Base-by-base conservation (phyloP, 2,113 vertebrate genomes). In the Leptodactylus fuscus region DNA sequence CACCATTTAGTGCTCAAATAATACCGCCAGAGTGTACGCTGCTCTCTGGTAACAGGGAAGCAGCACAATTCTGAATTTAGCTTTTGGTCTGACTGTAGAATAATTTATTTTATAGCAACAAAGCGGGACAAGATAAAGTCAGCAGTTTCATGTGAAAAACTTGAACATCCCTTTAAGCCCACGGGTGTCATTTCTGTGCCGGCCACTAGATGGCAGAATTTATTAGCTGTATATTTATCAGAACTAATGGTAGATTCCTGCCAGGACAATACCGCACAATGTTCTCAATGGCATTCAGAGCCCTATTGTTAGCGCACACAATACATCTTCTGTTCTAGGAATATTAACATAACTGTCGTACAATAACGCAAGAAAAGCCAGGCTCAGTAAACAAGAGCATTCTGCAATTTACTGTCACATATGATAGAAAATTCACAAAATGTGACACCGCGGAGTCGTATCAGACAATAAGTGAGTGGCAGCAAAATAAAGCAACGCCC, bases 301-400 rank as follows among this genome's bases (percentile, higher is more conserved):
- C 32, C 18, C 34, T 69, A 36, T 69, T 69, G 65, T 38, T 11
- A 38, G 6, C 3, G 2, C 65, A 22, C 27, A 38, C 65, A 69
- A 69, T 69, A 38, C 32, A 2, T 6, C 65, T 69, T 38, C 16
- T 69, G 65, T 69, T 20, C 65, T 22, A 38, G 65, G 32, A 69
- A 69, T 69, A 69, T 36, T 69, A 69, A 69, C 65, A 69, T 22
- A 69, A 69, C 65, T 24, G 65, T 38, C 20, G 7, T 69, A 69
- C 65, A 69, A 69, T 38, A 69, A 69, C 16, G 22, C 22, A 69
- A 69, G 65, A 69, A 11, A 69, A 36, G 65, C 32, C 18, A 8
- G 0, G 4, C 65, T 20, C 22, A 69, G 65, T 69, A 69, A 69
- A 69, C 65, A 69, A 9, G 65, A 20, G 34, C 1, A 36, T 36